Evolutionary conservation across 2,888 invertebrate species (phyloP), one percentile per base, ranked within the genome.

Genomic region (Oegoconia quadripuncta): DNA sequence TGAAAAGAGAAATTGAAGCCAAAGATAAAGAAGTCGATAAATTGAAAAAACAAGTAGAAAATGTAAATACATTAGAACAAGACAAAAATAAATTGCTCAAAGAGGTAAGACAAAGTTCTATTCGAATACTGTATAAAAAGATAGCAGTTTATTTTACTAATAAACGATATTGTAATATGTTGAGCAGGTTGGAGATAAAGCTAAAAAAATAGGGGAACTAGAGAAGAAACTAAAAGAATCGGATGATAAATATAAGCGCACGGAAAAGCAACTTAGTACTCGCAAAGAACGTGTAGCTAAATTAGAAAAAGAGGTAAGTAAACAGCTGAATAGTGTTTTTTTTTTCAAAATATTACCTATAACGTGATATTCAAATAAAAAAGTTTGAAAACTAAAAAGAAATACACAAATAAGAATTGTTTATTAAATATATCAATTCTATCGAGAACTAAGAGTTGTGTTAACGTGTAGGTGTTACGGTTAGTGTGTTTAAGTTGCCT

Each of bases 141-240:
- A 37, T 18, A 23, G 16, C 36, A 11, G 9, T 14, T 27, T 18
- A 6, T 11, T 26, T 20, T 11, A 13, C 27, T 13, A 3, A 27
- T 27, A 3, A 23, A 23, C 23, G 12, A 17, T 25, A 13, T 18
- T 20, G 18, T 13, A 28, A 30, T 23, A 14, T 14, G 5, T 35
- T 25, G 17, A 18, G 17, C 12, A 92, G 92, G 80, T 90, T 35
- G 90, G 90, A 45, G 91, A 91, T 52, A 91, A 91, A 59, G 74
- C 88, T 26, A 89, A 89, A 48, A 92, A 92, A 59, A 74, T 91
- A 31, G 69, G 74, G 26, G 92, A 93, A 27, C 64, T 92, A 54
- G 93, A 93, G 67, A 90, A 90, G 55, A 92, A 92, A 74, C 55
- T 92, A 1, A 91, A 90, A 60, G 92, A 92, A 51, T 71, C 88